Percentiles rank a stretch among this genome's conserved stretches.
Evolutionary conservation across 2,113 vertebrate genomes (phyloP).

Genomic region (Rhinopomastus cyanomelas): DNA sequence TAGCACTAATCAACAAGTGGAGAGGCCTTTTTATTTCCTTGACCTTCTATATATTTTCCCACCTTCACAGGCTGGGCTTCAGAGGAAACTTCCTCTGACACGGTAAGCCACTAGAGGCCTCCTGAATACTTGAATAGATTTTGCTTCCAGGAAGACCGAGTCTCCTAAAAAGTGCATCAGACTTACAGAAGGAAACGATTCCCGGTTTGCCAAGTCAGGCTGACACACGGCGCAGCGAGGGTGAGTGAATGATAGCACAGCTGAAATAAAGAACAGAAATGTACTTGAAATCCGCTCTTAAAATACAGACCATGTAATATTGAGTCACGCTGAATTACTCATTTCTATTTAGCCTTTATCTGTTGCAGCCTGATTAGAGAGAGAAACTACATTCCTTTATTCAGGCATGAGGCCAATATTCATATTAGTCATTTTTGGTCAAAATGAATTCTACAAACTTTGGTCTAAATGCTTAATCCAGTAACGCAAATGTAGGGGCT

Average conservation of each 20-base stretch:
- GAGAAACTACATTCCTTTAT: conserved; percentile 66
- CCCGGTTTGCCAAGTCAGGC: conserved; percentile 7
- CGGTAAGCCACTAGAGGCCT: conserved; percentile 69
- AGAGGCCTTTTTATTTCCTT: conserved; percentile 6
- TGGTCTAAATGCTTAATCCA: conserved; percentile 63
- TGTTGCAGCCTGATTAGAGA: conserved; percentile 68
- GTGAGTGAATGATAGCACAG: conserved; percentile 44
- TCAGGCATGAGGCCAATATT: conserved; percentile 62
- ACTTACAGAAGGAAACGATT: conserved; percentile 55
- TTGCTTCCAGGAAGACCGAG: conserved; percentile 69
- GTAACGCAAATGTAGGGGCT: conserved; percentile 40
- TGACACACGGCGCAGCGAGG: conserved; percentile 27
- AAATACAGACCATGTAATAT: conserved; percentile 62
- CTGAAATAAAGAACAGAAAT: conserved; percentile 61
- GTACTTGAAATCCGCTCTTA: conserved; percentile 69
- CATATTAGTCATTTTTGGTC: conserved; percentile 65
- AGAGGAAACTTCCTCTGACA: conserved; percentile 69
- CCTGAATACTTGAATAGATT: conserved; percentile 74
- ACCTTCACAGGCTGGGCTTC: conserved; percentile 20
- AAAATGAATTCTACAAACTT: conserved; percentile 65
- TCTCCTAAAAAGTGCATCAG: conserved; percentile 69
- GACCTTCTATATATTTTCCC: neutral
- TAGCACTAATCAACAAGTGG: conserved; percentile 38
- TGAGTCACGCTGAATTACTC: conserved; percentile 66
- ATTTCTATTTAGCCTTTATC: conserved; percentile 70